A percentile compares a stretch with the other conserved stretches of the same genome.
Evolutionary conservation across 2,113 vertebrate species (phyloP).

Genomic region (Neotoma lepida): DNA sequence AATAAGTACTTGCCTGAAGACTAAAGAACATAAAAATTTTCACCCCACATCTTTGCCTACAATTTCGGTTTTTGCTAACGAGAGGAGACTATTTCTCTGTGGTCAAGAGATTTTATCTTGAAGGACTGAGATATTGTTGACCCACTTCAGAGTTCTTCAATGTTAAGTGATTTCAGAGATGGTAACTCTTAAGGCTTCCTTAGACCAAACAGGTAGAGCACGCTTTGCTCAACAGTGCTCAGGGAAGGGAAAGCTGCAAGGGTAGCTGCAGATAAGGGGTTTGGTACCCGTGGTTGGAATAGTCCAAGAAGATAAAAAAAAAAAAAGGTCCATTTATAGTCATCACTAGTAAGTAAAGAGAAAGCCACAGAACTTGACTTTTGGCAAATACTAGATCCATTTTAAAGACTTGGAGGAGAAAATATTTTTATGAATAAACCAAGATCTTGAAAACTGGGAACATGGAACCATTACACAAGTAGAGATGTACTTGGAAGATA

Average conservation of each 20-base stretch:
- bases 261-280: not conserved
- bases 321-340: not conserved
- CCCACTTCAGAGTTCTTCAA: not conserved
- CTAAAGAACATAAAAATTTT: conserved; percentile 36
- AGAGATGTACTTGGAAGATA: not conserved
- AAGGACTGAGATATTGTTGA: not conserved
- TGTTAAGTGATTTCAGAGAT: not conserved
- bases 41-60: not conserved
- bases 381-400: not conserved
- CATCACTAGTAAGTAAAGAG: not conserved
- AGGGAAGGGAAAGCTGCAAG: not conserved
- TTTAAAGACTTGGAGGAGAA: conserved; percentile 9
- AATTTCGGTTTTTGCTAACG: not conserved
- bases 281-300: not conserved
- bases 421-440: conserved; percentile 6
- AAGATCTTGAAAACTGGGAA: not conserved
- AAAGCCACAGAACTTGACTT: not conserved
- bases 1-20: conserved; percentile 26
- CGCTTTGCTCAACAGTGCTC: not conserved
- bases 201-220: not conserved
- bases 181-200: not conserved
- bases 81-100: not conserved
- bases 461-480: not conserved
- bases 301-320: not conserved
- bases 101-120: not conserved